phyloP scores from a whole-genome alignment of 2,888 invertebrate genomes.

The Caenorhabditis doughertyi region DNA sequence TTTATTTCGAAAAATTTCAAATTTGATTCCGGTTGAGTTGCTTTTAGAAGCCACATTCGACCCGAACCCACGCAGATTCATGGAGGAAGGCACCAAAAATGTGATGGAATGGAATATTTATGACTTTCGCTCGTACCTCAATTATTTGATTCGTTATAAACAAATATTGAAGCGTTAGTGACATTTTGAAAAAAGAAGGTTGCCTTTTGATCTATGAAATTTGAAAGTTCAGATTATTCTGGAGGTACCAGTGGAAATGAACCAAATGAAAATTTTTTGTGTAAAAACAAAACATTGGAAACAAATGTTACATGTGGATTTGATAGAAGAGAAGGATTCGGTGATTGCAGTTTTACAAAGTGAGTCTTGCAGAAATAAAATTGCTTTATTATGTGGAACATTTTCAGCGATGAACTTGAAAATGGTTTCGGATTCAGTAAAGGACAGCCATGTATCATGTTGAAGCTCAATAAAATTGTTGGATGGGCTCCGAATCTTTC shows the following conservation, averaged over 20 bases:
- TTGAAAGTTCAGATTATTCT: slow-evolving; percentile 4
- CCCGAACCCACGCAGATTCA: slow-evolving; percentile 63
- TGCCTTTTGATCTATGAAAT: background rate
- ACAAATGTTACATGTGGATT: slow-evolving; percentile 41
- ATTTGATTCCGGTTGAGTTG: background rate
- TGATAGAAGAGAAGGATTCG: slow-evolving; percentile 44
- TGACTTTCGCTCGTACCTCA: slow-evolving; percentile 53
- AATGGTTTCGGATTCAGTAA: slow-evolving; percentile 63
- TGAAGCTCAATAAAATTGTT: slow-evolving; percentile 63
- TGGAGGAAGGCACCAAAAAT: slow-evolving; percentile 41
- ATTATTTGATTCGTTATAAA: slow-evolving; percentile 62
- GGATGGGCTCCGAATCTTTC: slow-evolving; percentile 46
- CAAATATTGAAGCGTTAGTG: slow-evolving; percentile 59
- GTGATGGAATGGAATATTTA: slow-evolving; percentile 62
- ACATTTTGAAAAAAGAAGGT: background rate
- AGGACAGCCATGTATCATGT: slow-evolving; percentile 64
- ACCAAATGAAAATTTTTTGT: slow-evolving; percentile 12
- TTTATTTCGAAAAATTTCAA: background rate
- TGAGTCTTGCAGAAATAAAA: background rate
- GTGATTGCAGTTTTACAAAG: slow-evolving; percentile 48
- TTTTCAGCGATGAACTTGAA: slow-evolving; percentile 50
- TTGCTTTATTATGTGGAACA: background rate
- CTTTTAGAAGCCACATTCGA: slow-evolving; percentile 60
- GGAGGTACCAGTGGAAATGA: background rate
- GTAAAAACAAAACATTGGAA: slow-evolving; percentile 40